phyloP scores from a whole-genome alignment of 2,113 vertebrate genomes.

The Bos indicus region DNA sequence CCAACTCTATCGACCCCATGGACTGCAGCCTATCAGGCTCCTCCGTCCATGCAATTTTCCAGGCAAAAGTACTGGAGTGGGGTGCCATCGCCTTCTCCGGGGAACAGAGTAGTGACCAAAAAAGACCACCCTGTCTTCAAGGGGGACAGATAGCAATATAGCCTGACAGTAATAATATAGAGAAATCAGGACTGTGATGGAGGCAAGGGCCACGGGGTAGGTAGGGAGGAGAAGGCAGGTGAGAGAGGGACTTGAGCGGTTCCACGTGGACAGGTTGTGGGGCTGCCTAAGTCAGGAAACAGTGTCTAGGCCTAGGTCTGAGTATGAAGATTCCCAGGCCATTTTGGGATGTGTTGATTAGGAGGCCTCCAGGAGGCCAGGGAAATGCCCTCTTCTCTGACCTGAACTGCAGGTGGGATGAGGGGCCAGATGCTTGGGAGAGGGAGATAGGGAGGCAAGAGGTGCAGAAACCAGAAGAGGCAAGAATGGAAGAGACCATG shows the following conservation, averaged over 20 bases:
- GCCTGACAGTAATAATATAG: neutral
- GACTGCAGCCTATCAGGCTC: too few relatives aligned
- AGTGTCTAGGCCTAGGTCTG: neutral
- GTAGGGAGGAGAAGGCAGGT: neutral
- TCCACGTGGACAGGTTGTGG: neutral
- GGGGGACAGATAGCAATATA: neutral
- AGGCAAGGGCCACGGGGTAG: neutral
- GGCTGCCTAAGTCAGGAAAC: neutral
- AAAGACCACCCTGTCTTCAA: neutral
- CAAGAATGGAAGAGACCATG: neutral
- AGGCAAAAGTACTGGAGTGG: too few relatives aligned
- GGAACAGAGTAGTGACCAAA: neutral
- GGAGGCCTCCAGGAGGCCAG: neutral
- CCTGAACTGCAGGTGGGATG: neutral
- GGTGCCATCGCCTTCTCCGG: neutral
- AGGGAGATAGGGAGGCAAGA: neutral
- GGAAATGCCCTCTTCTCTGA: neutral
- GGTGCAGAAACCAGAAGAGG: too few relatives aligned
- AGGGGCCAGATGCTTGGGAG: neutral
- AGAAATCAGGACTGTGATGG: neutral
- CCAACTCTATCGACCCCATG: too few relatives aligned
- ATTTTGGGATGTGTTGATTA: neutral
- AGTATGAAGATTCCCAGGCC: neutral
- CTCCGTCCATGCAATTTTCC: too few relatives aligned
- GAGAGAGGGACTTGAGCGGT: neutral